These are phyloP conservation scores for Sylvia borin DNA, from an alignment of 2,797 vertebrate species.

Conservation along the genomic window DNA sequence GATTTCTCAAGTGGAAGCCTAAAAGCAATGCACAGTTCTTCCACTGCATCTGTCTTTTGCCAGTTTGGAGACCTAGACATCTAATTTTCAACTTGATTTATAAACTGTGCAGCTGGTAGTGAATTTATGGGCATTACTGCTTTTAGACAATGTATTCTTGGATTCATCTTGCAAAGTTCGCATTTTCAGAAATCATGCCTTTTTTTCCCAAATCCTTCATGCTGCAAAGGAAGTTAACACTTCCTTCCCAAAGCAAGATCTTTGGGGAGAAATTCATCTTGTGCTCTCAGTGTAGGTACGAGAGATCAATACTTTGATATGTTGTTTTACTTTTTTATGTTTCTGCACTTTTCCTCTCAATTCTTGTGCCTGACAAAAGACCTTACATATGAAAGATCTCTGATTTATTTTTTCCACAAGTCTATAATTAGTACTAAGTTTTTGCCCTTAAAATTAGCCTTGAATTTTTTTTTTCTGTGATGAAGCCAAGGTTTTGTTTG, in stretches of 20 bases:
- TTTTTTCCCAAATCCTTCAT: neutral
- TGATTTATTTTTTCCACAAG: neutral
- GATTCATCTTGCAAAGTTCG: neutral
- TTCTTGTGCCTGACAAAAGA: neutral
- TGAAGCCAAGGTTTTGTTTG: neutral
- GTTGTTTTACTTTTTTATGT: neutral
- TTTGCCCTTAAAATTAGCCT: neutral
- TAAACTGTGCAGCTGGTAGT: neutral
- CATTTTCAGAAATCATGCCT: neutral
- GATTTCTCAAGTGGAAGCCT: neutral
- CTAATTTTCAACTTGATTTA: conserved; percentile 20
- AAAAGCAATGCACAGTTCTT: neutral
- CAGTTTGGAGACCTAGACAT: neutral
- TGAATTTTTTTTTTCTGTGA: neutral
- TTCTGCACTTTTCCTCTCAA: neutral
- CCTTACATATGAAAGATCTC: neutral
- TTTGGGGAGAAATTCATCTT: neutral
- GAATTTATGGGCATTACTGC: neutral
- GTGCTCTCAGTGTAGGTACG: neutral
- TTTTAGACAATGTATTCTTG: neutral
- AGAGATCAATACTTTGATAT: neutral
- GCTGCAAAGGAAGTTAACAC: neutral
- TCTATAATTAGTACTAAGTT: neutral
- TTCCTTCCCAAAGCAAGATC: neutral
- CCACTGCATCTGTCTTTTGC: neutral